phyloP scores from a whole-genome alignment of 2,113 vertebrate genomes.

The Gavialis gangeticus region DNA sequence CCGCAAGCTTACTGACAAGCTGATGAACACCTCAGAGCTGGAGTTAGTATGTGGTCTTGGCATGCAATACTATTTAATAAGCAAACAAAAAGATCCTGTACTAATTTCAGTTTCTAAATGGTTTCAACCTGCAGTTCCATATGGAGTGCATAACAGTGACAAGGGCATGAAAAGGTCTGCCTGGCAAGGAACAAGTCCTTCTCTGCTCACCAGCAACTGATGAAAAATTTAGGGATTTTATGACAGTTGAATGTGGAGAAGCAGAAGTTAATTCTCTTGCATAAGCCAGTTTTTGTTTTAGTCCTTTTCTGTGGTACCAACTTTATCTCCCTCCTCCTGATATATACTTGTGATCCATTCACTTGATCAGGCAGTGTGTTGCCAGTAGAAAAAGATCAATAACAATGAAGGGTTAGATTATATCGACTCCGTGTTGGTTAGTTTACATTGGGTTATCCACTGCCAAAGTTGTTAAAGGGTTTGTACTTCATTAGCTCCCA shows the following conservation, averaged over 20 bases:
- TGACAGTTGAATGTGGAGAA: background rate
- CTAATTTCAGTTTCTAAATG: background rate
- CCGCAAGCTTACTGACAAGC: background rate
- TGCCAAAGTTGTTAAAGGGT: slow-evolving; percentile 65
- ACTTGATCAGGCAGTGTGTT: background rate
- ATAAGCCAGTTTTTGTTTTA: background rate
- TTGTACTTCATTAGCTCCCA: slow-evolving; percentile 73
- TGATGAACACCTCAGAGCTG: background rate
- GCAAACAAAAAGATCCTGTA: background rate
- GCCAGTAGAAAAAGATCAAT: slow-evolving; percentile 61
- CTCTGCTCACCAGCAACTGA: background rate
- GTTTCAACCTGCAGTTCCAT: background rate
- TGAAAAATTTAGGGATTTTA: slow-evolving; percentile 5
- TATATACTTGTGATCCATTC: slow-evolving; percentile 31
- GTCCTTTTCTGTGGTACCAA: background rate
- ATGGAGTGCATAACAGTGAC: background rate
- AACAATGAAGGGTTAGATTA: slow-evolving; percentile 54
- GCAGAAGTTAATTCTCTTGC: background rate
- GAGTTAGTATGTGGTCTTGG: background rate
- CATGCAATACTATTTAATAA: background rate
- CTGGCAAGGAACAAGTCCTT: background rate
- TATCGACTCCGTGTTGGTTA: slow-evolving; percentile 72
- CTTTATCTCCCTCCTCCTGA: slow-evolving; percentile 16
- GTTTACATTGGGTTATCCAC: slow-evolving; percentile 58
- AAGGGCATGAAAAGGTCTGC: background rate